A percentile compares a stretch with the other conserved stretches of the same genome.
phyloP scores from a whole-genome alignment of 2,888 invertebrate genomes.

The Loripinus fragilis region DNA sequence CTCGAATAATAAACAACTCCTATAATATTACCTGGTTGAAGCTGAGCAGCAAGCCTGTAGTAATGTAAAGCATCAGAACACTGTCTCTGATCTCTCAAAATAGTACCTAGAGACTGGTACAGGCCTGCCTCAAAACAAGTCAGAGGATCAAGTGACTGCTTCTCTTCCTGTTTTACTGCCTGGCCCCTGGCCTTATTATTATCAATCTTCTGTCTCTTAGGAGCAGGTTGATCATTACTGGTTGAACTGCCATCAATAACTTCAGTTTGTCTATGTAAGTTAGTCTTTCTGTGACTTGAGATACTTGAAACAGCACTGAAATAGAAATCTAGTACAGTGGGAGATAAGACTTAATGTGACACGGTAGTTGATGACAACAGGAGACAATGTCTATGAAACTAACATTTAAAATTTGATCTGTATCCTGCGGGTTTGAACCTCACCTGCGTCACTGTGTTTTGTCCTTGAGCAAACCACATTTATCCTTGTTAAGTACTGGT shows the following conservation, averaged over 20 bases:
- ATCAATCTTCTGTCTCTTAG: background rate
- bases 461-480: too few relatives aligned
- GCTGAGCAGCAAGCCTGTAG: constrained; percentile 58
- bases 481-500: too few relatives aligned
- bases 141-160: background rate
- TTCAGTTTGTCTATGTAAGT: background rate
- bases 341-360: too few relatives aligned
- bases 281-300: constrained; percentile 9
- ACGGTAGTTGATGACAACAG: too few relatives aligned
- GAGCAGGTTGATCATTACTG: background rate
- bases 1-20: background rate
- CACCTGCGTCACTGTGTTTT: too few relatives aligned
- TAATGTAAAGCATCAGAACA: constrained; percentile 60
- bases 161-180: constrained; percentile 15
- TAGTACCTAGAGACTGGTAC: constrained; percentile 52
- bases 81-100: constrained; percentile 42
- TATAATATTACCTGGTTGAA: background rate
- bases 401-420: too few relatives aligned
- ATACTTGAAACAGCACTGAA: constrained; percentile 29
- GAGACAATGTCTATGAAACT: too few relatives aligned
- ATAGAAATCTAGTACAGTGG: background rate
- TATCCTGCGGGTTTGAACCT: too few relatives aligned
- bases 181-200: background rate
- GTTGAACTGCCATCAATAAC: background rate
- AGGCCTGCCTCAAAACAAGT: constrained; percentile 43